These are phyloP conservation scores for Phylloscopus whistleri DNA, from an alignment of 2,113 vertebrate species.

Conservation along the genomic window DNA sequence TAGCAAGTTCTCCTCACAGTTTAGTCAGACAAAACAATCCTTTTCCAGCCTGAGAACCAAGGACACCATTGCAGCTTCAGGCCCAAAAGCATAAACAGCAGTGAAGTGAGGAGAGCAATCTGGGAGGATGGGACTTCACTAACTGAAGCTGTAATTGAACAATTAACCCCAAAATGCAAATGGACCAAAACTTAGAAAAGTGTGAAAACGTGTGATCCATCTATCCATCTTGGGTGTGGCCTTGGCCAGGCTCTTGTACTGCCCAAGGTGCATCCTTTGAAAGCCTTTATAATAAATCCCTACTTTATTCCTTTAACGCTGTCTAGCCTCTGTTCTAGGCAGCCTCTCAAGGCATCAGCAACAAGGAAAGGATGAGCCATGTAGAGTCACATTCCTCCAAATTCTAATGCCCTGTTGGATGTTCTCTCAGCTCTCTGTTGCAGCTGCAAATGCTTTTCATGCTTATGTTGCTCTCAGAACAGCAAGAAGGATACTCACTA, in stretches of 20 bases:
- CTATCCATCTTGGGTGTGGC: background rate
- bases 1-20: background rate
- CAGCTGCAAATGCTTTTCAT: background rate
- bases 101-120: background rate
- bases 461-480: background rate
- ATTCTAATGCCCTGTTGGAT: background rate
- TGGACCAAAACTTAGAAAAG: background rate
- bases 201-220: background rate
- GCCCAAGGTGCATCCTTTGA: too few relatives aligned
- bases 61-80: background rate
- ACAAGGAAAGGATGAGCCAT: background rate
- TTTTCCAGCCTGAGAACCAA: background rate
- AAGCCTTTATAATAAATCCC: too few relatives aligned
- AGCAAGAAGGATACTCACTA: background rate
- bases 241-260: too few relatives aligned
- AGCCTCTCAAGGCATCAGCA: background rate
- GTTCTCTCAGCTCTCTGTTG: background rate
- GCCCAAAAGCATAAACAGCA: background rate
- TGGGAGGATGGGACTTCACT: background rate
- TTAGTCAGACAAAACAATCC: background rate
- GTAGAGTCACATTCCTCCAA: background rate
- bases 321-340: too few relatives aligned
- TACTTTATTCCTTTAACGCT: too few relatives aligned
- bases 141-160: background rate
- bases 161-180: background rate